Percentiles rank a stretch among this genome's conserved stretches.
Conservation (phyloP, 1,140 invertebrate species). For the Drosophila parabipectinata region DNA sequence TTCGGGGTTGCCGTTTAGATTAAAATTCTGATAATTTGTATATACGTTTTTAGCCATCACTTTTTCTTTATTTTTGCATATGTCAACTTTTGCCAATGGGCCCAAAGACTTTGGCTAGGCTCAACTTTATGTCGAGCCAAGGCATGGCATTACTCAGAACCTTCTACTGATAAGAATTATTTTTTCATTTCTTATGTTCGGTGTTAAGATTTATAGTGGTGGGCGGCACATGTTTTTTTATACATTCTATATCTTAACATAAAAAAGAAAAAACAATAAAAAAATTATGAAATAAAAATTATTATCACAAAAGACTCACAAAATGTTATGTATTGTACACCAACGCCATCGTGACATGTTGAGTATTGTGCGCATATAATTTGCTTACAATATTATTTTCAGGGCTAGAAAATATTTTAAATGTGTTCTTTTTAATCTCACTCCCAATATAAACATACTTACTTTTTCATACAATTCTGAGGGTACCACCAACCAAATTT, state of each 20-base stretch:
- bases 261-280: background rate
- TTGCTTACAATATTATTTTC: too few species aligned
- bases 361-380: too few species aligned
- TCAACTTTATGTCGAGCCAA: conserved; percentile 43
- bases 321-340: too few species aligned
- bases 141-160: conserved; percentile 27
- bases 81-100: conserved; percentile 52
- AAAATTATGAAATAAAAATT: too few species aligned
- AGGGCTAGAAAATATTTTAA: too few species aligned
- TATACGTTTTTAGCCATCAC: conserved; percentile 9
- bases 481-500: too few species aligned
- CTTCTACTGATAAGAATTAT: conserved; percentile 41
- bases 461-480: too few species aligned
- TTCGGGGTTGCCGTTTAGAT: conserved; percentile 9
- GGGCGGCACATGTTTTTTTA: conserved; percentile 8
- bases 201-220: conserved; percentile 26
- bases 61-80: conserved; percentile 39
- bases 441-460: too few species aligned
- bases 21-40: conserved; percentile 48
- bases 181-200: conserved; percentile 11
- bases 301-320: too few species aligned
- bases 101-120: conserved; percentile 34
- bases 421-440: too few species aligned
- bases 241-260: background rate
- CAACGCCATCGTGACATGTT: too few species aligned